Conservation (phyloP, 2,797 vertebrate genomes). For the Gambusia yucatana region DNA sequence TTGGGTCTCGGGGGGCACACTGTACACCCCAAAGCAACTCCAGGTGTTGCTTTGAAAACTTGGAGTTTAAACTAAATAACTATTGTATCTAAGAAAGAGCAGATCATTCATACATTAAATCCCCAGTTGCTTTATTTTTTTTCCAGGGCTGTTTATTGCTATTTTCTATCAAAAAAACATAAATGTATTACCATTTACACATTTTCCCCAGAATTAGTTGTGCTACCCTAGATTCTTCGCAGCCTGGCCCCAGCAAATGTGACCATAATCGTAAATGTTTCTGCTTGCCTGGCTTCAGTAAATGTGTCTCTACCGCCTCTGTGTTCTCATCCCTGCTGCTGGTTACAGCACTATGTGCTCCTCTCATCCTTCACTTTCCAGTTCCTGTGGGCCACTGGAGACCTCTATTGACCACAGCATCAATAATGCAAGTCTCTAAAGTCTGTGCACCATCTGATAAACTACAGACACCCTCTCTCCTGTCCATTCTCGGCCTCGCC, state of each 20-base stretch:
- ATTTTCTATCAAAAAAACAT: background rate
- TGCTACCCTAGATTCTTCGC: background rate
- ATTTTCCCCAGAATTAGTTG: background rate
- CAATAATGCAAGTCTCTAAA: constrained; percentile 83
- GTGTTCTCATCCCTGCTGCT: constrained; percentile 30
- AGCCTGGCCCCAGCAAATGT: background rate
- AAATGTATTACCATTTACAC: background rate
- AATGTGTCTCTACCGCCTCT: constrained; percentile 45
- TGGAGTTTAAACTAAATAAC: background rate
- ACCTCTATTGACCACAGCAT: constrained; percentile 82
- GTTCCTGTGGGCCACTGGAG: constrained; percentile 75
- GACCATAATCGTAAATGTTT: constrained; percentile 10
- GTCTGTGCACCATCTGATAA: constrained; percentile 77
- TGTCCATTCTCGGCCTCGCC: constrained; percentile 43
- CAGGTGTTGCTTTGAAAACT: background rate
- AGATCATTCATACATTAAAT: background rate
- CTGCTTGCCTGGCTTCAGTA: constrained; percentile 41
- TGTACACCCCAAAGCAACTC: background rate
- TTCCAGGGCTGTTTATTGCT: background rate
- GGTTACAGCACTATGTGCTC: constrained; percentile 49
- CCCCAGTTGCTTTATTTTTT: background rate
- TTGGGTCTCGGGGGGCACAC: background rate
- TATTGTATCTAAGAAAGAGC: background rate
- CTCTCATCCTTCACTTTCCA: constrained; percentile 66
- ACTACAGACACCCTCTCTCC: constrained; percentile 67